phyloP scores from a whole-genome alignment of 1,140 invertebrate genomes.

The Micrasema minimum region DNA sequence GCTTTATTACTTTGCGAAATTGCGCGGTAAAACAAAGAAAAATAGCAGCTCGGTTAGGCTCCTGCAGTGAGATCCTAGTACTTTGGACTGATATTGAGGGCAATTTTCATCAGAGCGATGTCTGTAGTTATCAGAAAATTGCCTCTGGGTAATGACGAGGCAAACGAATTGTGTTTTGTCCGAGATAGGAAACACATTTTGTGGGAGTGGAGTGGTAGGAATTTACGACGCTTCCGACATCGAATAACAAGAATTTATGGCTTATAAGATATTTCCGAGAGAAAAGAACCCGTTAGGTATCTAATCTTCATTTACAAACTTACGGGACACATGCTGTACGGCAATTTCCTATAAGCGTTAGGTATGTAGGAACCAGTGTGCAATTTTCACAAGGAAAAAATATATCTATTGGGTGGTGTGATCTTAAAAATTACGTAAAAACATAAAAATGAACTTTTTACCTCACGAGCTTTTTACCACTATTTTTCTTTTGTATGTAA shows the following conservation, averaged over 20 bases:
- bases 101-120: constrained; percentile 36
- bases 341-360: too few species aligned
- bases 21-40: constrained; percentile 7
- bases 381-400: too few species aligned
- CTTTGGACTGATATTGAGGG: neutral
- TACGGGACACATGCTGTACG: too few species aligned
- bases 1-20: constrained; percentile 6
- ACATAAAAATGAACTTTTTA: too few species aligned
- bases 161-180: constrained; percentile 31
- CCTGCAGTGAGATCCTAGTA: neutral
- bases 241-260: constrained; percentile 21
- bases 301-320: neutral
- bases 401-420: too few species aligned
- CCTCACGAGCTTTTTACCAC: too few species aligned
- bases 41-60: constrained; percentile 13
- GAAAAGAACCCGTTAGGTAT: neutral
- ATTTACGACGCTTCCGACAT: constrained; percentile 24
- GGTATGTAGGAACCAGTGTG: too few species aligned
- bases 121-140: constrained; percentile 35
- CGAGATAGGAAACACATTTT: constrained; percentile 28
- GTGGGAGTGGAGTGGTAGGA: constrained; percentile 27
- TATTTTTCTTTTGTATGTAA: too few species aligned
- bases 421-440: too few species aligned
- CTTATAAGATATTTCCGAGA: constrained; percentile 3
- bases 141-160: constrained; percentile 19